Base-by-base conservation (phyloP, 1,140 invertebrate genomes). In the Helicorthomorpha holstii region DNA sequence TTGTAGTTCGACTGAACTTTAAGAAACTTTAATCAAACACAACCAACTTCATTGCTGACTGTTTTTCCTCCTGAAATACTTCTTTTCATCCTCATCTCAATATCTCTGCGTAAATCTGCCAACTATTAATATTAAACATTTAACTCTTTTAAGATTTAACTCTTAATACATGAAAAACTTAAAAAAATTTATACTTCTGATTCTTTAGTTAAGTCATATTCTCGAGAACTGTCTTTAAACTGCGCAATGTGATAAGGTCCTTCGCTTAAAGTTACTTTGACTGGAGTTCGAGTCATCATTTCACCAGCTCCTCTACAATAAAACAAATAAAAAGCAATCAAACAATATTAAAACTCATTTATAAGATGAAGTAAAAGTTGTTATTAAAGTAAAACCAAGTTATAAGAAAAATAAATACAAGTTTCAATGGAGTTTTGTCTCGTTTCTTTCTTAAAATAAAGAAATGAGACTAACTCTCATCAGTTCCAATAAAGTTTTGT, bases 201-300 rank as follows among this genome's bases (percentile, higher is more conserved):
- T 68, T 97, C 92, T 69, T 97, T 98, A 2, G 86, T 87, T 12
- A 99, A 74, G 71, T 98, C 94, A 71, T 95, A 98, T 70, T 98
- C 95, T 53, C 90, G 69, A 1, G 79, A 75, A 4, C 83, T 89
- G 63, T 94, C 89, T 55, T 88, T 82, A 68, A 99, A 99, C 67
- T 92, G 84, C 0, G 96, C 96, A 47, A 98, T 81, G 69, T 99
- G 96, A 70, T 98, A 98, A 0, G 96, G 95, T 1, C 95, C 95
- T 74, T 99, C 95, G 46, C 90, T 94, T 1, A 99, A 67, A 0
- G 96, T 99, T 1, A 99, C 95, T 64, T 80, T 98, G 76, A 62
- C 98, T 76, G 64, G 96, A 77, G 61, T 89, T 76, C 74, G 82
- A 68, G 72, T 85, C 83, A 86, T 86, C 82, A 86, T 85, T 69